A percentile compares a stretch with the other conserved stretches of the same genome.
Evolutionary conservation across 2,797 vertebrate species (phyloP).

Genomic region (Pseudochromis fuscus): DNA sequence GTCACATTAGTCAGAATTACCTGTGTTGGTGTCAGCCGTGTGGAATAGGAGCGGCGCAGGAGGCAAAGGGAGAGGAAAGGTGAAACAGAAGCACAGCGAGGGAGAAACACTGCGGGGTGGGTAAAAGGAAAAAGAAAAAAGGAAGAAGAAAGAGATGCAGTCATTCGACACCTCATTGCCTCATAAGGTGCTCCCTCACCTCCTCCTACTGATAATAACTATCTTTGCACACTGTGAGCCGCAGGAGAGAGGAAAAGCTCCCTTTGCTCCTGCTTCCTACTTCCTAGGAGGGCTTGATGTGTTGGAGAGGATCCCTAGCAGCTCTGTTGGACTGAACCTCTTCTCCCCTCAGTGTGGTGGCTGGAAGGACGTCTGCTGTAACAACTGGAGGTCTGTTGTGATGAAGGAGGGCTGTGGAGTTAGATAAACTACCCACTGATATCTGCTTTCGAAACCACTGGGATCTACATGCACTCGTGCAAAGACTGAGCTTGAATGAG

Average conservation of each 20-base stretch:
- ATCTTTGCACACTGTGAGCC: conserved; percentile 68
- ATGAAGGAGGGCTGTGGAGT: conserved; percentile 72
- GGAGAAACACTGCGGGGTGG: conserved; percentile 17
- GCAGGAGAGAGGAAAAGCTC: conserved; percentile 66
- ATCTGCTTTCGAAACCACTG: conserved; percentile 67
- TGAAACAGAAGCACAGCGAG: conserved; percentile 40
- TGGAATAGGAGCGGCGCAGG: conserved; percentile 29
- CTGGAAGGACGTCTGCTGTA: conserved; percentile 71
- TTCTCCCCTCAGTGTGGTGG: conserved; percentile 68
- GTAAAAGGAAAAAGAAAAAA: conserved; percentile 26
- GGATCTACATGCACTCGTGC: conserved; percentile 56
- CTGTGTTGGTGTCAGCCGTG: conserved; percentile 78
- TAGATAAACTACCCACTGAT: conserved; percentile 78
- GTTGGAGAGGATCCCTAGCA: conserved; percentile 57
- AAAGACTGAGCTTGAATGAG: conserved; percentile 45
- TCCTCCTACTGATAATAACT: conserved; percentile 69
- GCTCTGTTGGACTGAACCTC: conserved; percentile 70
- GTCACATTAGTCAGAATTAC: conserved; percentile 88
- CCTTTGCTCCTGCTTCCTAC: conserved; percentile 64
- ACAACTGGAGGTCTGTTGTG: conserved; percentile 80
- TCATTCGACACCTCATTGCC: conserved; percentile 54
- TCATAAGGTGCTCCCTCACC: conserved; percentile 63
- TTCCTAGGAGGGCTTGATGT: conserved; percentile 65
- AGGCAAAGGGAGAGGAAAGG: conserved; percentile 48
- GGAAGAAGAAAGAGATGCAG: conserved; percentile 50